These are phyloP conservation scores for Odontocolon sp. DNA, from an alignment of 2,888 invertebrate genomes.

Conservation along the genomic window DNA sequence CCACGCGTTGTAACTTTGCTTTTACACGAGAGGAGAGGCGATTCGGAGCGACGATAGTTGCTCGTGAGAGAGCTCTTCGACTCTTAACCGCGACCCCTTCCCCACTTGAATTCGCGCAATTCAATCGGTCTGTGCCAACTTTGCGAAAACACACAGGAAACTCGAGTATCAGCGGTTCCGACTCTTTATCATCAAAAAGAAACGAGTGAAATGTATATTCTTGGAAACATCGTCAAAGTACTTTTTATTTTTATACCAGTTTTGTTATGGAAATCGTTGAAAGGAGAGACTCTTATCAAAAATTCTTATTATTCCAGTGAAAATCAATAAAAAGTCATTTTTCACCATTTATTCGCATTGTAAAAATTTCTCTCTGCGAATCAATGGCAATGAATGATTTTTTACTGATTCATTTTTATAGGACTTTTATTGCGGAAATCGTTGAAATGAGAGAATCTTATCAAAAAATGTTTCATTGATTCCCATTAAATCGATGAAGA, in stretches of 20 bases:
- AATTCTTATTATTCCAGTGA: too few species aligned
- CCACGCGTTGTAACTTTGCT: conserved; percentile 37
- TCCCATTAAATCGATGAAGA: too few species aligned
- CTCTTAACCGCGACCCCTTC: conserved; percentile 28
- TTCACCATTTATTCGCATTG: too few species aligned
- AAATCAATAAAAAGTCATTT: too few species aligned
- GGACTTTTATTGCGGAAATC: background rate
- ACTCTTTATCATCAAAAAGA: too few species aligned
- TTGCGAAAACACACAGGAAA: conserved; percentile 24
- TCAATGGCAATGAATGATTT: too few species aligned
- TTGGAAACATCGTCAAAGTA: conserved; percentile 8
- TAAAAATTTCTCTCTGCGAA: too few species aligned
- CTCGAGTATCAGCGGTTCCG: conserved; percentile 1
- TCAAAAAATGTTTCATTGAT: too few species aligned
- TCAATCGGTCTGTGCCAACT: conserved; percentile 38
- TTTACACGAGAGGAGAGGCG: conserved; percentile 27
- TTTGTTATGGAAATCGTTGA: background rate
- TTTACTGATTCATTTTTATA: background rate
- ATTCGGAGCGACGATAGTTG: conserved; percentile 20
- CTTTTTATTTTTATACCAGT: conserved; percentile 24
- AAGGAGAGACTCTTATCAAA: too few species aligned
- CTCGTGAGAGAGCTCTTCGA: background rate
- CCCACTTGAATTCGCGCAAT: conserved; percentile 16
- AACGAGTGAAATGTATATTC: too few species aligned
- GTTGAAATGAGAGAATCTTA: too few species aligned